A percentile compares a stretch with the other conserved stretches of the same genome.
Conservation (phyloP, 2,113 vertebrate species). For the Edolisoma coerulescens region DNA sequence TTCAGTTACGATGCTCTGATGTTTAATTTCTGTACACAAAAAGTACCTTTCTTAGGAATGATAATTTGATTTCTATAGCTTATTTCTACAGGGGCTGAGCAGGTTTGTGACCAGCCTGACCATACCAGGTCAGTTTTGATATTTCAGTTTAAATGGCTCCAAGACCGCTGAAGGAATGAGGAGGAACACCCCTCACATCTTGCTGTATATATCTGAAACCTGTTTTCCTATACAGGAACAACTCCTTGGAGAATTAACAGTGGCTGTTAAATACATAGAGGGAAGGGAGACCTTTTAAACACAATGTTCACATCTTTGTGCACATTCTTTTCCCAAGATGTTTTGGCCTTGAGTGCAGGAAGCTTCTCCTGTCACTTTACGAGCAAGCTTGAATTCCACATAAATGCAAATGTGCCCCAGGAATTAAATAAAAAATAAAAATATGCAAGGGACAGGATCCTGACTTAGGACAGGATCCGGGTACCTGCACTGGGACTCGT, state of each 20-base stretch:
- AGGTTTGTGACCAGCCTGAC: not conserved
- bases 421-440: not conserved
- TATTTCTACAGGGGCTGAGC: not conserved
- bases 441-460: not conserved
- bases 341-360: not conserved
- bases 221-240: not conserved
- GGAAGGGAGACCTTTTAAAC: not conserved
- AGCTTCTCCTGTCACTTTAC: not conserved
- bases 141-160: not conserved
- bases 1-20: not conserved
- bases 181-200: not conserved
- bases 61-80: not conserved
- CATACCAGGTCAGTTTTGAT: not conserved
- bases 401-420: not conserved
- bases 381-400: not conserved
- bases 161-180: not conserved
- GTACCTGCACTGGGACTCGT: not conserved
- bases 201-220: not conserved
- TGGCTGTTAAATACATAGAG: not conserved
- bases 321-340: not conserved
- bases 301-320: not conserved
- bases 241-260: not conserved
- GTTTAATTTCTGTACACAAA: not conserved
- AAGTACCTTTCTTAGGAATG: not conserved
- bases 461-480: not conserved